Base-by-base conservation (phyloP, 2,797 vertebrate genomes). In the Ataeniobius toweri region DNA sequence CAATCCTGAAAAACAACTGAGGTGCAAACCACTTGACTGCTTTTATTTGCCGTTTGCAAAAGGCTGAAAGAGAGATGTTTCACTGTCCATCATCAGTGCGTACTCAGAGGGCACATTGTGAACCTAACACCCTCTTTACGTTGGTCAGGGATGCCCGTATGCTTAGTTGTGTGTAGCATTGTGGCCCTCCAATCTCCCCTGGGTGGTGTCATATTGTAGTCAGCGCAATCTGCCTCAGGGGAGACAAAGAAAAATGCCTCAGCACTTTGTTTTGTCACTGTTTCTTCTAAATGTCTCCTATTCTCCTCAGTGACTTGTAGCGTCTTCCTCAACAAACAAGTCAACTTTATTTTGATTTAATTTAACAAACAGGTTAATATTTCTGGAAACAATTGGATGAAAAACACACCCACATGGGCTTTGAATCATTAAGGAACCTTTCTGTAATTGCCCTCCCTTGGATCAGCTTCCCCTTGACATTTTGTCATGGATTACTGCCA, bases 71-170 rank as follows among this genome's bases (percentile, higher is more conserved):
- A 73, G 88, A 92, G 87, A 90, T 24, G 79, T 77, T 75, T 58
- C 6, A 3, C 75, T 68, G 73, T 91, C 90, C 76, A 78, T 93
- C 91, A 91, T 82, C 91, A 14, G 46, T 10, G 8, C 65, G 78
- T 9, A 44, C 76, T 9, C 72, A 82, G 77, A 84, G 74, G 69
- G 79, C 76, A 76, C 50, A 48, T 75, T 83, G 83, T 88, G 76
- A 92, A 94, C 88, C 79, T 13, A 86, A 93, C 84, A 93, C 90
- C 82, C 71, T 84, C 24, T 80, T 78, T 89, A 69, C 24, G 78
- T 82, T 75, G 59, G 75, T 53, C 76, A 88, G 92, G 86, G 86
- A 77, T 72, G 80, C 83, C 83, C 83, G 71, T 76, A 71, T 77
- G 80, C 44, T 77, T 0, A 20, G 85, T 71, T 73, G 65, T 53